A percentile compares a stretch with the other conserved stretches of the same genome.
phyloP scores from a whole-genome alignment of 2,113 vertebrate species.

The Collichthys lucidus region DNA sequence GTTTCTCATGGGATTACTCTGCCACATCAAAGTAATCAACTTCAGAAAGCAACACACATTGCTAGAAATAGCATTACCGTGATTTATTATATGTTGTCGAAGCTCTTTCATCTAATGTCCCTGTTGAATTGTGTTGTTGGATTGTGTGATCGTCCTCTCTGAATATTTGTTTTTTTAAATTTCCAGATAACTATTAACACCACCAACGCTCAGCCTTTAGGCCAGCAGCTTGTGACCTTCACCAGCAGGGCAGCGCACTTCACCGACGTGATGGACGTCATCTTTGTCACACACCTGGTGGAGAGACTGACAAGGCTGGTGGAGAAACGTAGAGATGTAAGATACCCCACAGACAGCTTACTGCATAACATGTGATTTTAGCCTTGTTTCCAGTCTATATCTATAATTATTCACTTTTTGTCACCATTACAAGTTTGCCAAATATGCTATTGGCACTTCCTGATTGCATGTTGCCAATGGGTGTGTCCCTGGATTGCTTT shows the following conservation, averaged over 20 bases:
- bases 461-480: background rate
- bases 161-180: background rate
- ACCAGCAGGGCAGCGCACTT: slow-evolving; percentile 89
- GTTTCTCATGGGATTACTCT: slow-evolving; percentile 26
- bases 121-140: background rate
- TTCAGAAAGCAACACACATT: slow-evolving; percentile 24
- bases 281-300: slow-evolving; percentile 91
- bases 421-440: background rate
- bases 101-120: slow-evolving; percentile 8
- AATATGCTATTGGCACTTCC: background rate
- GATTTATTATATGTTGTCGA: background rate
- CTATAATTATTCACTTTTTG: background rate
- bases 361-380: background rate
- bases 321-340: slow-evolving; percentile 87
- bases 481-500: too few relatives aligned
- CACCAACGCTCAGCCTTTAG: slow-evolving; percentile 87
- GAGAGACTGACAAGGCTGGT: slow-evolving; percentile 89
- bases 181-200: slow-evolving; percentile 89
- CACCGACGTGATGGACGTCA: slow-evolving; percentile 91
- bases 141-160: slow-evolving; percentile 1
- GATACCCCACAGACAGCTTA: slow-evolving; percentile 22
- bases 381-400: too few relatives aligned
- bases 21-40: slow-evolving; percentile 23
- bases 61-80: slow-evolving; percentile 13
- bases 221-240: slow-evolving; percentile 87